A percentile compares a stretch with the other conserved stretches of the same genome.
These are phyloP conservation scores for Sclerodermus sp. DNA, from an alignment of 2,888 invertebrate species.

Conservation along the genomic window DNA sequence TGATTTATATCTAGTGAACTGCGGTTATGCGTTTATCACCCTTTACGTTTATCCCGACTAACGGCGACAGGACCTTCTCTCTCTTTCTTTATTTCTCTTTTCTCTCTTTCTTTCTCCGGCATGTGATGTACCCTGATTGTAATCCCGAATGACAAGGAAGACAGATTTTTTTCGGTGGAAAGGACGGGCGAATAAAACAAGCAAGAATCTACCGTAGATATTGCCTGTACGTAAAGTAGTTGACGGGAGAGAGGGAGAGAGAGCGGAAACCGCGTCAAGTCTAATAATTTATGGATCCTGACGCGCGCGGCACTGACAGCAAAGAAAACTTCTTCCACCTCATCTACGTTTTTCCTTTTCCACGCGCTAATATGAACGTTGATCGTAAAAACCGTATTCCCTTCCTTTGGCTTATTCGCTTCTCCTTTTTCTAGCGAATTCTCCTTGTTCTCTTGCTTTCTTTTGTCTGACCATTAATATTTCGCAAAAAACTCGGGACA, in stretches of 20 bases:
- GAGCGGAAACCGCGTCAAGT: too few species aligned
- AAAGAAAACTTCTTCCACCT: constrained; percentile 23
- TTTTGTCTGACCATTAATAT: not conserved
- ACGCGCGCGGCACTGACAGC: constrained; percentile 24
- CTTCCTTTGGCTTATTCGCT: constrained; percentile 1
- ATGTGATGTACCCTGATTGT: not conserved
- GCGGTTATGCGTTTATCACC: too few species aligned
- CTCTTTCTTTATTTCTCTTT: too few species aligned
- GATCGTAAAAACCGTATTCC: constrained; percentile 26
- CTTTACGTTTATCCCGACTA: too few species aligned
- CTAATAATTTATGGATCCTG: constrained; percentile 26
- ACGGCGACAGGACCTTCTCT: not conserved
- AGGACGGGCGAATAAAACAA: too few species aligned
- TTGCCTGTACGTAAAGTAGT: too few species aligned
- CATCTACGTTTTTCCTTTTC: constrained; percentile 1
- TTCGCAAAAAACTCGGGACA: too few species aligned
- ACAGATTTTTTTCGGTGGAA: too few species aligned
- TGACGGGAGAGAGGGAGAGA: not conserved
- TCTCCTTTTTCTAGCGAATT: constrained; percentile 2
- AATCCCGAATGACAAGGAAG: not conserved
- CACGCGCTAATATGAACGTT: constrained; percentile 14
- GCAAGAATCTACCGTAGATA: too few species aligned
- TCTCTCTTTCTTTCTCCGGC: not conserved
- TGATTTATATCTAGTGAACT: too few species aligned
- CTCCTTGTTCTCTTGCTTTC: constrained; percentile 1